Base-by-base conservation (phyloP, 1,140 invertebrate species). In the Palaemon carinicauda region DNA sequence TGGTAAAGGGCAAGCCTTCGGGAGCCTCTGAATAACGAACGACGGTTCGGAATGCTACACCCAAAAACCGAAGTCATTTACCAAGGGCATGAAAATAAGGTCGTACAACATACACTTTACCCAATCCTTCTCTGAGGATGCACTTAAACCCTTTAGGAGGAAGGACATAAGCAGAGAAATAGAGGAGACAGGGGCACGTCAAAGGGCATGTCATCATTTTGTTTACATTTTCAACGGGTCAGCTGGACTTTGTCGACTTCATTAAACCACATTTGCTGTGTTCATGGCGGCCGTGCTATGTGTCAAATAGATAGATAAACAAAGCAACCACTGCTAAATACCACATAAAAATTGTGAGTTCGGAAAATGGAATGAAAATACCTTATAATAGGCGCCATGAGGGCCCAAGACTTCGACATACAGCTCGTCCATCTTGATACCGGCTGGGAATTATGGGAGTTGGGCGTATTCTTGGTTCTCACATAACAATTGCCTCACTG, bases 301-400 rank as follows among this genome's bases (percentile, higher is more conserved):
- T 51, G 17, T 19, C 14, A 3, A 21, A 77, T 14, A 10, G 19
- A n/a, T 33, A 31, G 50, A 24, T 4, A 4, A 52, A 53, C 12
- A 17, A 9, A 31, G 24, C 29, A 29, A 5, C 73, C 10, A 41
- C 29, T 4, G 73, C 41, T 53, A 78, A 50, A 9, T 24, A 24
- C 9, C n/a, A 24, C 21, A 54, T 15, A 33, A 10, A 5, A 21
- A 12, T 21, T 41, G 15, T 19, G 29, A 4, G 17, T 12, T 3
- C 21, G 41, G 9, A 52, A 50, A n/a, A 0, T 19, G 17, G 19
- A 12, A 19, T 33, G 14, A 21, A 56, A 84, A 53, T 88, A 88
- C 87, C 87, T 88, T 88, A 77, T 88, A 88, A 82, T 88, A 88
- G 52, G 80, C 87, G 33, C 87, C 87, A 56, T 88, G 87, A 82